These are phyloP conservation scores for Spongilla lacustris DNA, from an alignment of 37 sponge, comb jelly and placozoan genomes.

Conservation along the genomic window DNA sequence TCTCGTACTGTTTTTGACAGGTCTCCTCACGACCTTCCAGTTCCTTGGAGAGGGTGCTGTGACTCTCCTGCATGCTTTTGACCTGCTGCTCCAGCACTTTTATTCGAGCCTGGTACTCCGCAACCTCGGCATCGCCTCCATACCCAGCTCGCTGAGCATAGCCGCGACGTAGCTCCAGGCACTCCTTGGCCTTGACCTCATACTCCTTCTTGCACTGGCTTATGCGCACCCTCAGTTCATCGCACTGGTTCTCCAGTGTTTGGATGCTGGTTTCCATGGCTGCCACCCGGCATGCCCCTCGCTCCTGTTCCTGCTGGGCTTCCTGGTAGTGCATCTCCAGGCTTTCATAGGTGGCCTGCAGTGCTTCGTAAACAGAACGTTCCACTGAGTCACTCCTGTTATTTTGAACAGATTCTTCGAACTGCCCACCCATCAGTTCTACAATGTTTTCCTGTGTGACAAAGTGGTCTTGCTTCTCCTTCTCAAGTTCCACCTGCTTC, in stretches of 20 bases:
- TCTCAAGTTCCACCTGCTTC: constrained; percentile 7
- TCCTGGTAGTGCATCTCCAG: neutral
- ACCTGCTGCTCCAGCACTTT: neutral
- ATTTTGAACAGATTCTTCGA: neutral
- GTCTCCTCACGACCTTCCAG: neutral
- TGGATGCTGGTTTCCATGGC: neutral
- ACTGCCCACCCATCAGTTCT: neutral
- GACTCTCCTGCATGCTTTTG: neutral
- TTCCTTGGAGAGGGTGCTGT: neutral
- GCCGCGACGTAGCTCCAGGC: neutral
- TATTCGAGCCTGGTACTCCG: neutral
- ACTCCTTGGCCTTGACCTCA: constrained; percentile 17
- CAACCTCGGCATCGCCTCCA: neutral
- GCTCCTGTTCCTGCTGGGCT: neutral
- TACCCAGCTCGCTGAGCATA: too few relatives aligned
- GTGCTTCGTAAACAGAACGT: constrained; percentile 22
- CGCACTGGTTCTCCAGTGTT: neutral
- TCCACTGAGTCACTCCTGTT: constrained; percentile 14
- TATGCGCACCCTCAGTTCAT: neutral
- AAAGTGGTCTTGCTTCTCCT: constrained; percentile 21
- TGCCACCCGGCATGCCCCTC: neutral
- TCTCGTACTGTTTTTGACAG: neutral
- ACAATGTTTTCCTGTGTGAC: constrained; percentile 2
- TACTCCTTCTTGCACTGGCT: constrained; percentile 25
- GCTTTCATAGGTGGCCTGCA: constrained; percentile 4